Percentiles rank a stretch among this genome's conserved stretches.
Conservation (phyloP, 2,797 vertebrate species). For the Onychomys arenicola region DNA sequence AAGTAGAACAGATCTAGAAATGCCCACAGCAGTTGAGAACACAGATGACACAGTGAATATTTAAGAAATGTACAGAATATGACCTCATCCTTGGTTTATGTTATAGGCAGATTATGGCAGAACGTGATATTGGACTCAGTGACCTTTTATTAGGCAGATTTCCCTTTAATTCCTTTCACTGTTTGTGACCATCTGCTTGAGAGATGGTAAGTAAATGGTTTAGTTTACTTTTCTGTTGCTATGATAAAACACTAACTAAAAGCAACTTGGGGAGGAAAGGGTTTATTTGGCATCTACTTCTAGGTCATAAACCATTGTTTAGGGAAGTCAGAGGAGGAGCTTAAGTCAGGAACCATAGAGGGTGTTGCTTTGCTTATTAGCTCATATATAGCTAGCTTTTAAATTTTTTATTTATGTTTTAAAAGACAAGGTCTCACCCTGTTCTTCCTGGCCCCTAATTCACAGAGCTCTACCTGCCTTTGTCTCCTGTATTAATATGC, state of each 20-base stretch:
- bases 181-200: background rate
- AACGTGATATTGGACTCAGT: background rate
- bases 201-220: background rate
- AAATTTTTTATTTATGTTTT: background rate
- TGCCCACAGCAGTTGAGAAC: background rate
- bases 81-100: conserved; percentile 2
- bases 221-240: background rate
- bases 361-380: background rate
- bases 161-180: background rate
- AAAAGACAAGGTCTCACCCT: background rate
- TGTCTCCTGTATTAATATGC: background rate
- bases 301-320: background rate
- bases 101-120: background rate
- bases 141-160: background rate
- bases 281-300: background rate
- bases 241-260: background rate
- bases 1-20: conserved; percentile 11
- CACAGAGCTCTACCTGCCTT: background rate
- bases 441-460: background rate
- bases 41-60: background rate
- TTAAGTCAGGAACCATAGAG: background rate
- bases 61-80: background rate
- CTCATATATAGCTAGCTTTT: too few species aligned
- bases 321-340: background rate
- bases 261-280: background rate